Base-by-base conservation (phyloP, 2,113 vertebrate genomes). In the Donacobius atricapilla region DNA sequence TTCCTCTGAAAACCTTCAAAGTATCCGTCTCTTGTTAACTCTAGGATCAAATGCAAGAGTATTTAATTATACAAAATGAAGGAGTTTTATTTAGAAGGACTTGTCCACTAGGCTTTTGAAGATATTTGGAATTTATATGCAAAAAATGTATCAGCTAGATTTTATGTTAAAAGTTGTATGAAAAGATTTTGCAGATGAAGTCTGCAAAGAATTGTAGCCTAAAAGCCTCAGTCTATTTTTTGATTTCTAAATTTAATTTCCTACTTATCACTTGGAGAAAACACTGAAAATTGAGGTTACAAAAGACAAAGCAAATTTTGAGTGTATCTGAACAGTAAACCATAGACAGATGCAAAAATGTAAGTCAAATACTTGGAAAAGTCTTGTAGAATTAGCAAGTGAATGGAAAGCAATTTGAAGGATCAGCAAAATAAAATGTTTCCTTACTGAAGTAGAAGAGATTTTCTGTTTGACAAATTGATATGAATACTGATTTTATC, bases 291-390 rank as follows among this genome's bases (percentile, higher is more conserved):
- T 57, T 65, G 61, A 86, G 4, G 10, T 75, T 95, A 40, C 35
- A 73, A 90, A 79, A 83, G 17, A 50, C 9, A 95, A 40, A 87
- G 14, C 13, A 48, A 72, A 66, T 82, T 48, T 68, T 95, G 90
- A 83, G 83, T 50, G 19, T 78, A 89, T 92, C 54, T 83, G 94
- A 97, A 89, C 19, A 81, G 10, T 73, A 86, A 87, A 94, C 39
- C 33, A 22, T 51, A 94, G 65, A 76, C 33, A 93, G 57, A 70
- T 89, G 57, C 37, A 87, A 95, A 86, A 90, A 82, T 69, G 81
- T 83, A 86, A 76, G 60, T 91, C 58, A 94, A 94, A 90, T 93
- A 68, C 22, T 95, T 96, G 57, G 56, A 94, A 96, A 77, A 68
- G 24, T 27, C 35, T 75, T 37, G 40, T 63, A 93, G 80, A 97